Evolutionary conservation across 2,113 vertebrate species (phyloP).

Genomic region (Ancistrus triradiatus): DNA sequence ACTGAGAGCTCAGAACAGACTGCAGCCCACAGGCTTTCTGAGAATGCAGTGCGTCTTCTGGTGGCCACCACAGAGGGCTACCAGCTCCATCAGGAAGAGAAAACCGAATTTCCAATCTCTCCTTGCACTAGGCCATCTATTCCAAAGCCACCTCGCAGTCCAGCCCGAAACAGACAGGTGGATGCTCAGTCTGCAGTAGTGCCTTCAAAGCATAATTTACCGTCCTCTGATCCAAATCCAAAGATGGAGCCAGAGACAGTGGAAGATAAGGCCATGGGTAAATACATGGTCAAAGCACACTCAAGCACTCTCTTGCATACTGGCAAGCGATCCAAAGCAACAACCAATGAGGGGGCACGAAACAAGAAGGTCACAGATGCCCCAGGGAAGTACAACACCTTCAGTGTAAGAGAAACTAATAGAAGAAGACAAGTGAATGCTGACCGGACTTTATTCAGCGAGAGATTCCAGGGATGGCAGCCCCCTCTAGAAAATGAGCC

Average conservation of each 20-base stretch:
- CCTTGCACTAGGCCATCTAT: conserved; percentile 71
- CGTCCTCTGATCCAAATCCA: conserved; percentile 68
- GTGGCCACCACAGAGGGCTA: conserved; percentile 86
- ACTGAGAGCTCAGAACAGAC: conserved; percentile 91
- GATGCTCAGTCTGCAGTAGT: conserved; percentile 81
- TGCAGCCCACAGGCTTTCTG: conserved; percentile 81
- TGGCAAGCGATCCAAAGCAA: conserved; percentile 74
- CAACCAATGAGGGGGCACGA: conserved; percentile 64
- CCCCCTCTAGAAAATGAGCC: conserved; percentile 63
- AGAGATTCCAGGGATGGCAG: conserved; percentile 77
- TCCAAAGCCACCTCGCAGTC: conserved; percentile 71
- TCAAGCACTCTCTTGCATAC: conserved; percentile 78
- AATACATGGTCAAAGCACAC: conserved; percentile 81
- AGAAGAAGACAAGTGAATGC: conserved; percentile 75
- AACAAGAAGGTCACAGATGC: conserved; percentile 75
- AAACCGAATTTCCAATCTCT: conserved; percentile 83
- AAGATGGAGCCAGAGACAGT: conserved; percentile 79
- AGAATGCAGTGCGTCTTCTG: conserved; percentile 84
- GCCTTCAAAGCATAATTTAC: conserved; percentile 85
- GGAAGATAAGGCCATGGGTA: conserved; percentile 79
- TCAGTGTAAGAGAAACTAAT: conserved; percentile 80
- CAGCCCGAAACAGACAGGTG: conserved; percentile 60
- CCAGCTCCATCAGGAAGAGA: conserved; percentile 85
- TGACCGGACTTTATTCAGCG: conserved; percentile 85
- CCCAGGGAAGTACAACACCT: conserved; percentile 80